Conservation (phyloP, 2,888 invertebrate genomes). For the Omphaloscelis lunosa region DNA sequence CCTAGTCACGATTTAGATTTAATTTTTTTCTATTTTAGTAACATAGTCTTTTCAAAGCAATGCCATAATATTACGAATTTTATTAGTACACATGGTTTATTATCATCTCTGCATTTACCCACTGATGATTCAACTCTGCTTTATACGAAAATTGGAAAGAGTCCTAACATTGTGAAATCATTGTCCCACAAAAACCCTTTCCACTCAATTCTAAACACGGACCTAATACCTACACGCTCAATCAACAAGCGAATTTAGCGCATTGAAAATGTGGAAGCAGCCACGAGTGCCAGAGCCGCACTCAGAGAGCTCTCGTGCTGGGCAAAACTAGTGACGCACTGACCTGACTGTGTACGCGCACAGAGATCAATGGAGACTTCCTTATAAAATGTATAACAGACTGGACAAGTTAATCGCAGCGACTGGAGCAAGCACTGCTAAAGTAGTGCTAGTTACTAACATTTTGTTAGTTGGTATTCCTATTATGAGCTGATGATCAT, state of each 20-base stretch:
- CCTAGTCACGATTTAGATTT: neutral
- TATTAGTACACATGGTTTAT: too few species aligned
- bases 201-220: slow-evolving; percentile 39
- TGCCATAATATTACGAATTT: neutral
- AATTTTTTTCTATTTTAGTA: neutral
- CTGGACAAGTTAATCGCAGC: neutral
- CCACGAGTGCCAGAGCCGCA: slow-evolving; percentile 53
- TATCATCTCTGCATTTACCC: neutral
- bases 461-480: neutral
- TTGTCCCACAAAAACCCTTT: slow-evolving; percentile 5
- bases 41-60: neutral
- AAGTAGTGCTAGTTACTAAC: too few species aligned
- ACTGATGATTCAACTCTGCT: neutral
- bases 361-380: slow-evolving; percentile 64
- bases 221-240: slow-evolving; percentile 52
- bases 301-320: slow-evolving; percentile 63
- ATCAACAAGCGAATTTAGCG: slow-evolving; percentile 63
- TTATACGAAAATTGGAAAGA: neutral
- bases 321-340: slow-evolving; percentile 75
- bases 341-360: slow-evolving; percentile 73
- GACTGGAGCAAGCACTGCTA: too few species aligned
- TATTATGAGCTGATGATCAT: neutral
- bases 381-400: neutral
- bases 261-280: slow-evolving; percentile 61
- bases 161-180: neutral